Base-by-base conservation (phyloP, 2,888 invertebrate species). In the Auanema freiburgensis region DNA sequence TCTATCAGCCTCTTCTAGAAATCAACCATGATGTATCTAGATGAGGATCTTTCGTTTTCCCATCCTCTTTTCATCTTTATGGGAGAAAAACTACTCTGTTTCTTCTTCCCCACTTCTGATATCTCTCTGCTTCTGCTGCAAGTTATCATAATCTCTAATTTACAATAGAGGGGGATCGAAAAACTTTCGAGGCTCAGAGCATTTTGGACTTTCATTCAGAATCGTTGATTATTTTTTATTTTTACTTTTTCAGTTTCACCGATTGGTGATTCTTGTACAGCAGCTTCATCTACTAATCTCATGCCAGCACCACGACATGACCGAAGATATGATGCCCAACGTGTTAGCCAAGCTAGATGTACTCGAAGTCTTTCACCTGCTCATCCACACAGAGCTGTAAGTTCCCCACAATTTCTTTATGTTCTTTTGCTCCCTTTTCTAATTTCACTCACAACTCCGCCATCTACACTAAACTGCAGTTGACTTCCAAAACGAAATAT, bases 311-410 rank as follows among this genome's bases (percentile, higher is more conserved):
- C 46, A 42, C 58, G 63, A 11, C 51, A 42, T 18, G 55, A 62
- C 23, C 49, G 62, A 46, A 56, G 53, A 41, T n/a, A 24, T 33
- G 23, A 21, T 46, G 50, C 33, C 21, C 57, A 40, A n/a, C 16
- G 16, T 14, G 16, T 41, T n/a, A n/a, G n/a, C 11, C 57, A 57
- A 12, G 25, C 59, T 54, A 58, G 63, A 16, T 50, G 46, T 51
- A 57, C 67, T 50, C 56, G 72, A 53, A 64, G 63, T 16, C 51
- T 71, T 6, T 73, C 73, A 33, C 69, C 73, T 1, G 73, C 73
- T 24, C 69, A 71, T 57, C 73, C 73, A 21, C 67, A 63, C 57
- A 62, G 68, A 44, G 63, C 63, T 40, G 72, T 72, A 16, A 58
- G 71, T 61, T 33, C 8, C 43, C 54, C n/a, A 6, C 18, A 42